Base-by-base conservation (phyloP, 1,140 invertebrate genomes). In the Stenopsyche tienmushanensis region DNA sequence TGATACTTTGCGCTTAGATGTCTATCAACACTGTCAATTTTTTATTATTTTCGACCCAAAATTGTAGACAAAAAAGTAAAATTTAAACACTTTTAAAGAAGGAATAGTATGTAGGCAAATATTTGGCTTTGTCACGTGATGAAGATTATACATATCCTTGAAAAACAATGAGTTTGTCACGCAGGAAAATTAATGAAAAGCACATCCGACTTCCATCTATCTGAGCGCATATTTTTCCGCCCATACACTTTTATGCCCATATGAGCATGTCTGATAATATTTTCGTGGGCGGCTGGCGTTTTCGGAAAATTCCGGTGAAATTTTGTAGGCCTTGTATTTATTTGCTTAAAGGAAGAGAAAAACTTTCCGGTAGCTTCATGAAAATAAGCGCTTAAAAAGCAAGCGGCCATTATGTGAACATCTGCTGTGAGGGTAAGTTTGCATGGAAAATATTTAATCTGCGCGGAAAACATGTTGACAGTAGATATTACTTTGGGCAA, bases 331-430 rank as follows among this genome's bases (percentile, higher is more conserved):
- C 29, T 13, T 13, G 13, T 34, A 34, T 34, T 34, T 34, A 34
- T 34, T 34, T 34, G 29, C 29, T 13, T n/a, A n/a, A n/a, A n/a
- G 15, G 10, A 23, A 49, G 44, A 10, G 18, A 45, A 63, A 63
- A 39, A 25, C 39, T 53, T 53, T 63, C 26, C 45, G 47, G 26
- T 18, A 58, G 50, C 50, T 52, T 63, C 50, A 64, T 53, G 62
- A 64, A 64, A 64, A 64, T 64, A 64, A 64, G 62, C 62, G 62
- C 62, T 64, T 64, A 64, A 64, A 64, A 64, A 64, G 62, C 62
- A 24, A 41, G 49, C 62, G 50, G 62, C 62, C 52, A 64, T 64
- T 64, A 64, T 64, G 62, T 64, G 62, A 64, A 64, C 62, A 64
- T 64, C 62, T 64, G 62, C 42, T 41, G 34, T 41, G 39, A 25